Evolutionary conservation across 1,140 invertebrate species (phyloP), one percentile per base, ranked within the genome.

Genomic region (Archegozetes longisetosus): DNA sequence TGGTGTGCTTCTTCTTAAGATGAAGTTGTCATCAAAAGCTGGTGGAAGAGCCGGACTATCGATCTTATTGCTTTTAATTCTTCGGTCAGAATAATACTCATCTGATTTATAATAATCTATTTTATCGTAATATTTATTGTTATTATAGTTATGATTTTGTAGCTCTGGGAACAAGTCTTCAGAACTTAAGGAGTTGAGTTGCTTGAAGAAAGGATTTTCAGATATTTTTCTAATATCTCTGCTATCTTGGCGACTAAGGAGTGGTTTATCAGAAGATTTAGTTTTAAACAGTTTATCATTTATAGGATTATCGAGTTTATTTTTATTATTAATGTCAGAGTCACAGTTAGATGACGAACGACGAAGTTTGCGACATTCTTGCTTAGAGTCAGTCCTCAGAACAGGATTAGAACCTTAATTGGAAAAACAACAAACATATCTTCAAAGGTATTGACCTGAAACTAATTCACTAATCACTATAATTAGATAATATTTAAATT

Each of bases 11-110:
- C 62, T 29, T 61, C 56, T 63, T 17, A 63, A 46, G 13, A 63
- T 63, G 28, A 63, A 63, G 32, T 63, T 63, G 14, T 63, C 61
- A 62, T 63, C 62, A 53, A 62, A 61, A 40, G 32, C 32, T 40
- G 32, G 6, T 17, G 32, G 32, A 40, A 40, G 32, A 9, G 32
- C 32, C 17, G 32, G 32, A 40, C 32, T 40, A 40, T 17, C 32
- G 32, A 6, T 17, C 6, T 17, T 17, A 9, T 40, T 40, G 17
- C 17, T 40, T 17, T 40, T 6, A 40, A 40, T 17, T 17, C 17
- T 40, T 40, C 32, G 32, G 32, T 40, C 32, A 40, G 32, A 40
- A 40, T 40, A 40, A 17, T 40, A 40, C 17, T 40, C 32, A 40
- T 40, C 32, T 17, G 32, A 40, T 40, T 40, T 40, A 40, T 9